phyloP scores from a whole-genome alignment of 2,888 invertebrate genomes.

The Nomada fabriciana region DNA sequence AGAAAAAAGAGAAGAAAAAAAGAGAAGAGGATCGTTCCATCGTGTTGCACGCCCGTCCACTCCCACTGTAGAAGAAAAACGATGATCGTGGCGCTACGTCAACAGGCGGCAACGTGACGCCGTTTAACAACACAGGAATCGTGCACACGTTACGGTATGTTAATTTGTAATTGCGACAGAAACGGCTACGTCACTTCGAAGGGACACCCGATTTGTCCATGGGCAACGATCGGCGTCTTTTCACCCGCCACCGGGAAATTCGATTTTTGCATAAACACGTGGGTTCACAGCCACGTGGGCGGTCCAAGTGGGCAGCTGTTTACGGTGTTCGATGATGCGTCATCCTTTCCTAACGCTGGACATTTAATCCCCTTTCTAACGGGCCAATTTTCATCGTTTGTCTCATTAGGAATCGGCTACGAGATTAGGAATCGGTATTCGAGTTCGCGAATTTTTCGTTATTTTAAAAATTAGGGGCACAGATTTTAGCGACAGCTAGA shows the following conservation, averaged over 20 bases:
- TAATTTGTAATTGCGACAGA: conserved; percentile 18
- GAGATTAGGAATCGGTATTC: no score
- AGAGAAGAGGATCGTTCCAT: no score
- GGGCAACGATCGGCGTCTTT: conserved; percentile 23
- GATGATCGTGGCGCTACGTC: background rate
- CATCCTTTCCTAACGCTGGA: conserved; percentile 59
- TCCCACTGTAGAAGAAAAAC: no score
- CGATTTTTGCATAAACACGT: conserved; percentile 49
- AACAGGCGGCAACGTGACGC: background rate
- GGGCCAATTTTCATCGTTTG: background rate
- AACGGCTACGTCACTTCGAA: conserved; percentile 11
- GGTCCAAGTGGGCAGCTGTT: conserved; percentile 58
- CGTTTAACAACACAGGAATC: background rate
- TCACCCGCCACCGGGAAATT: conserved; percentile 50
- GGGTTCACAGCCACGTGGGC: conserved; percentile 53
- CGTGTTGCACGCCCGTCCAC: no score
- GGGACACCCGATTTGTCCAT: conserved; percentile 27
- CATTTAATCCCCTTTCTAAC: conserved; percentile 61
- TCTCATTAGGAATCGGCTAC: no score
- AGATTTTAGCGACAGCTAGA: no score
- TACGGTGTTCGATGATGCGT: conserved; percentile 65
- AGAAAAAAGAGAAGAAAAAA: no score
- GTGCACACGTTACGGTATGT: background rate
- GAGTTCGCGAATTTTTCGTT: no score
- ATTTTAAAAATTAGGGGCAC: no score